These are phyloP conservation scores for Cyclina sinensis DNA, from an alignment of 1,140 invertebrate genomes.

Conservation along the genomic window DNA sequence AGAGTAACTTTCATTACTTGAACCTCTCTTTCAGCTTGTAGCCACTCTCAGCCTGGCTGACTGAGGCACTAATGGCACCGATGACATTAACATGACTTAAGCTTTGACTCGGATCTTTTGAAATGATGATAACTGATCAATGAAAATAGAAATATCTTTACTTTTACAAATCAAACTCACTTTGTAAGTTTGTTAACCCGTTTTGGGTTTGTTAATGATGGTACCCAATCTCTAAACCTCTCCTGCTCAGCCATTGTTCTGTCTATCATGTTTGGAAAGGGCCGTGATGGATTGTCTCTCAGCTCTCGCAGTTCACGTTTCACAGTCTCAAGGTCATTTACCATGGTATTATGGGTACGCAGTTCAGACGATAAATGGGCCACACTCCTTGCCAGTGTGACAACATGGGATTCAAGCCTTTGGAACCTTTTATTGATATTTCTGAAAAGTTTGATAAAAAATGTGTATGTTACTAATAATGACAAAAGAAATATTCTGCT, in stretches of 20 bases:
- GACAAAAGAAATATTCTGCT: no score
- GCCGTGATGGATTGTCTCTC: slow-evolving; percentile 87
- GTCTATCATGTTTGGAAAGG: slow-evolving; percentile 37
- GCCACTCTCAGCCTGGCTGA: no score
- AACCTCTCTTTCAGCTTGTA: no score
- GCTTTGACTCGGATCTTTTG: no score
- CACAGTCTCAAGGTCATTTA: slow-evolving; percentile 96
- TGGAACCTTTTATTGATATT: slow-evolving; percentile 95
- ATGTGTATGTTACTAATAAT: no score
- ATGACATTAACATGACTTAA: no score
- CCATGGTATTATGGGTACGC: slow-evolving; percentile 95
- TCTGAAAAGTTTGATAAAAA: slow-evolving; percentile 88
- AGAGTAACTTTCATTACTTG: no score
- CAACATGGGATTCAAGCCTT: slow-evolving; percentile 96
- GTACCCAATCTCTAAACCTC: slow-evolving; percentile 85
- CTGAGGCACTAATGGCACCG: no score
- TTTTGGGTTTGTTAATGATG: slow-evolving; percentile 91
- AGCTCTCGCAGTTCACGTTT: slow-evolving; percentile 93
- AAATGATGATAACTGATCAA: no score
- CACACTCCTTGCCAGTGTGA: slow-evolving; percentile 96
- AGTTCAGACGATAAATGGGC: slow-evolving; percentile 97
- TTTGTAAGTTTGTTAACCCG: slow-evolving; percentile 87
- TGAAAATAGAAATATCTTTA: no score
- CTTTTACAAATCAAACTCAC: slow-evolving; percentile 78
- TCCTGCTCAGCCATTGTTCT: slow-evolving; percentile 78